phyloP scores from a whole-genome alignment of 2,797 vertebrate genomes.

The Tapera naevia region DNA sequence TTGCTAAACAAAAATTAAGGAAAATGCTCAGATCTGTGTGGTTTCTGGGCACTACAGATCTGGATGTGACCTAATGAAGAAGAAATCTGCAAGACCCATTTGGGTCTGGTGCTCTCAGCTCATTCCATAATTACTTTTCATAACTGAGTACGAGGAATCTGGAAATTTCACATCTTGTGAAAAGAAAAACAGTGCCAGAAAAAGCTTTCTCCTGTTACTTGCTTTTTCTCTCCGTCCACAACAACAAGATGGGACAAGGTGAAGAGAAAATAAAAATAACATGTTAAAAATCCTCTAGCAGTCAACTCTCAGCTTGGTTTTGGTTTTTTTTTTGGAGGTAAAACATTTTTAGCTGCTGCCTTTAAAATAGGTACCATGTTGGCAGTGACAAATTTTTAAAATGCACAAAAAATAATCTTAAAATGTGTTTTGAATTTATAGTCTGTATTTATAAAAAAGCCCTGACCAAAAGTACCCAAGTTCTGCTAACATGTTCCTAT shows the following conservation, averaged over 20 bases:
- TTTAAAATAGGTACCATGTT: background rate
- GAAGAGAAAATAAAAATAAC: background rate
- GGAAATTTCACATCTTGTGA: background rate
- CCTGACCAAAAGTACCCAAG: background rate
- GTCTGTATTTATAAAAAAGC: background rate
- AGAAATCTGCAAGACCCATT: background rate
- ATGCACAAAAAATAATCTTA: background rate
- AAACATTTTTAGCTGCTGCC: background rate
- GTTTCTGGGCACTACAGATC: background rate
- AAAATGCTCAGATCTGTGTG: background rate
- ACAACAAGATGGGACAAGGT: background rate
- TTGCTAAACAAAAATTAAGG: background rate
- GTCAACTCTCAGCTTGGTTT: background rate
- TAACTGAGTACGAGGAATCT: background rate
- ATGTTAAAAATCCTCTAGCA: background rate
- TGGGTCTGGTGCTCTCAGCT: background rate
- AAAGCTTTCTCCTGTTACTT: conserved; percentile 7
- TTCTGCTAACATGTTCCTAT: background rate
- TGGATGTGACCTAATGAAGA: background rate
- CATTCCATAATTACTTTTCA: background rate
- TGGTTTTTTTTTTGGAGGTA: background rate
- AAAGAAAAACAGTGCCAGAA: background rate
- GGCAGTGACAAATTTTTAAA: background rate
- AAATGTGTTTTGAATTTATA: background rate
- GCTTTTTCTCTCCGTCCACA: background rate